Evolutionary conservation across 2,113 vertebrate species (phyloP), one percentile per base, ranked within the genome.

Genomic region (Onychostruthus taczanowskii): DNA sequence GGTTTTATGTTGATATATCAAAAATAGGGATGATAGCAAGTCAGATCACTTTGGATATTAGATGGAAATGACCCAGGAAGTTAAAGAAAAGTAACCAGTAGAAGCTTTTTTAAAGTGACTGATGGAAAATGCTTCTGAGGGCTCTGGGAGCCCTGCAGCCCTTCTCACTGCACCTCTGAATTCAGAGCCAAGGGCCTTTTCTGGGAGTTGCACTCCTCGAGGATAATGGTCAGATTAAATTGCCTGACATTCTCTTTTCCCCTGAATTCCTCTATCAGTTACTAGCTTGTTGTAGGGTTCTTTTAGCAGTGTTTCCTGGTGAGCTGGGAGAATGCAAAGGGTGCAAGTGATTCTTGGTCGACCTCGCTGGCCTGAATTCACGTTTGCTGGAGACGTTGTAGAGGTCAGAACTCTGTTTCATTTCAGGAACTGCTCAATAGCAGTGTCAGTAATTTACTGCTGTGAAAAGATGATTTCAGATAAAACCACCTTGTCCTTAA

Each of bases 331-430:
- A 87, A 73, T 30, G 61, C 41, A 52, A 87, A 85, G 87, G 47
- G 83, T 95, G 49, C 66, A 84, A 63, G 75, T 41, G 66, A 27
- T 85, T 92, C 91, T 89, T 53, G 47, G 50, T 80, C 47, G 53
- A 55, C 86, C 55, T 35, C 16, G 6, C 28, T 96, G 78, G 90
- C 90, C 72, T 63, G 73, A 64, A 68, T 84, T 96, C 84, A 28
- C 2, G 0, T 76, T 81, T 88, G 64, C 20, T 46, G 52, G 50
- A 93, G 59, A 43, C 3, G 1, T 3, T n/a, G 74, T 37, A 43
- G 94, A 59, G 82, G 74, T 87, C 69, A 82, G 58, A 83, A 76
- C 92, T 90, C 95, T 97, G 93, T 88, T 97, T 96, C 77, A n/a
- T 75, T 95, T 96, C 92, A 95, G 89, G 66, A 94, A 31, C 64